Evolutionary conservation across 1,140 invertebrate species (phyloP).

Genomic region (Homalodisca vitripennis): DNA sequence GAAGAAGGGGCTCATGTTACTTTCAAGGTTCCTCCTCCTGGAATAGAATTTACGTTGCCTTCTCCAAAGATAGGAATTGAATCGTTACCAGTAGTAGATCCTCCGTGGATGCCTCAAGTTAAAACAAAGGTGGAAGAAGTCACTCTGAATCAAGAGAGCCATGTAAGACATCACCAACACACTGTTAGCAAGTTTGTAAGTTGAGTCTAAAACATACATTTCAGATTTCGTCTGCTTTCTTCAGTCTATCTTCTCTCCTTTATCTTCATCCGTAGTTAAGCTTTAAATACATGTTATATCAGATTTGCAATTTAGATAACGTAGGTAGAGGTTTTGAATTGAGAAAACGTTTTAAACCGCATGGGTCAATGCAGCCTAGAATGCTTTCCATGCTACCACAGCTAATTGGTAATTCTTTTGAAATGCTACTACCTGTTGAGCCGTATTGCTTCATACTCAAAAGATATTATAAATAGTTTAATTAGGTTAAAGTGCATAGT

Average conservation of each 20-base stretch:
- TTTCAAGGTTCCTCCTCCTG: conserved; percentile 97
- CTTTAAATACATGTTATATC: too few species aligned
- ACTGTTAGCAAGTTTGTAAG: conserved; percentile 22
- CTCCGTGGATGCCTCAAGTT: conserved; percentile 97
- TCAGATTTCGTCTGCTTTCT: conserved; percentile 19
- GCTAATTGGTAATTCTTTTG: too few species aligned
- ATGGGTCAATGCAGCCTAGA: too few species aligned
- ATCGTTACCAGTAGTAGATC: conserved; percentile 92
- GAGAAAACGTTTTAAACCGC: too few species aligned
- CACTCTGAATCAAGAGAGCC: conserved; percentile 96
- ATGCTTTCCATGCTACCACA: too few species aligned
- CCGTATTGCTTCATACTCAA: too few species aligned
- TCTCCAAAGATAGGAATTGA: conserved; percentile 98
- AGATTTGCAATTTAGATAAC: too few species aligned
- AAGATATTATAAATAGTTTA: too few species aligned
- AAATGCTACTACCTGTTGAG: too few species aligned
- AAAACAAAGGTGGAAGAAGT: conserved; percentile 99
- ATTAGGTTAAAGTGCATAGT: too few species aligned
- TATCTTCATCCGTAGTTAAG: not conserved
- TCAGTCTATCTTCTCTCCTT: not conserved
- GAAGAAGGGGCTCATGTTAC: conserved; percentile 93
- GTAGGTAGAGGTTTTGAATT: too few species aligned
- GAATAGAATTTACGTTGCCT: conserved; percentile 97
- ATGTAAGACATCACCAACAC: conserved; percentile 64
- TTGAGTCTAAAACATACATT: conserved; percentile 2